Evolutionary conservation across 2,113 vertebrate genomes (phyloP), one percentile per base, ranked within the genome.

Genomic region (Glaucidium brasilianum): DNA sequence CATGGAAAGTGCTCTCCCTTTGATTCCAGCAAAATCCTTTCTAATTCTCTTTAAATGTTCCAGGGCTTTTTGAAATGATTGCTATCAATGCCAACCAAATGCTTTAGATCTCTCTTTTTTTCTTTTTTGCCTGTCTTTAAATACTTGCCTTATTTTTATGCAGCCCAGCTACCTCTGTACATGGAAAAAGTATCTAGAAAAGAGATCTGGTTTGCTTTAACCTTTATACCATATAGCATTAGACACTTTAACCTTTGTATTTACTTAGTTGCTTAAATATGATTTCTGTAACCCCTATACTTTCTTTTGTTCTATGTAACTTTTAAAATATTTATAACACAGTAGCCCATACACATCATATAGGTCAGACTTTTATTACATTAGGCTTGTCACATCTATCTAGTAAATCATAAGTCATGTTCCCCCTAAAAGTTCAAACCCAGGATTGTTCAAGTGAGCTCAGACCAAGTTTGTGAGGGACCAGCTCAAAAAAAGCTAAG

Each of bases 41-140:
- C 55, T 96, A 95, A 97, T 97, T 97, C 90, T 94, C 88, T 97
- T 96, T 96, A 96, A 97, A 96, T 86, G 74, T 98, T 97, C 86
- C 97, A 97, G 90, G 88, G 72, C 79, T 95, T 95, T 97, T 94
- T 52, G 60, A 97, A 96, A 96, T 92, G 80, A 96, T 95, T 96
- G 94, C 87, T 97, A 93, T 96, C 95, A 96, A 92, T 92, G 95
- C 78, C 88, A 96, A 94, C 78, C 93, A 93, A 97, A 96, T 91
- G 85, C 79, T 92, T 96, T 81, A 96, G 93, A 91, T 95, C 68
- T 85, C 18, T 15, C 1, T 53, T 39, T 43, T 82, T 76, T 75
- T 66, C 71, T 52, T 60, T 59, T 76, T 84, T 41, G 22, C 60
- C 84, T 93, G 82, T 96, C 88, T 95, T 92, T 94, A 96, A 97